Evolutionary conservation across 2,797 vertebrate species (phyloP).

Genomic region (Coilia nasus): DNA sequence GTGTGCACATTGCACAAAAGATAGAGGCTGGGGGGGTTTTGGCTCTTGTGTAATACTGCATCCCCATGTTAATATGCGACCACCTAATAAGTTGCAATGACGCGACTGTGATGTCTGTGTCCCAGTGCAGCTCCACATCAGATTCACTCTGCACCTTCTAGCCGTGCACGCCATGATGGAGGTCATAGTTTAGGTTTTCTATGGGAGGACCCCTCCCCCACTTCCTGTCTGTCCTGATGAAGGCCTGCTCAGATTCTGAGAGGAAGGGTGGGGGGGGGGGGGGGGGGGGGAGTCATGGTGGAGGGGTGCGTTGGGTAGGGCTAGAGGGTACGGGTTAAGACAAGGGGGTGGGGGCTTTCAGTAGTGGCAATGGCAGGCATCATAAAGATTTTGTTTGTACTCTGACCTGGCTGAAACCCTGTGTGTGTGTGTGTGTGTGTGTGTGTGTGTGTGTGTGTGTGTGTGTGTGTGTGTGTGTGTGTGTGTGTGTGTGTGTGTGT

Average conservation of each 20-base stretch:
- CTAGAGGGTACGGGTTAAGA: conserved; percentile 32
- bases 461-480: conserved; percentile 33
- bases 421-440: conserved; percentile 21
- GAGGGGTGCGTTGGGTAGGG: conserved; percentile 39
- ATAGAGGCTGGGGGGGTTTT: neutral
- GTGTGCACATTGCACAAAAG: neutral
- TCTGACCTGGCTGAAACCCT: conserved; percentile 49
- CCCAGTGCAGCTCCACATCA: neutral
- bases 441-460: conserved; percentile 14
- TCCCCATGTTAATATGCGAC: neutral
- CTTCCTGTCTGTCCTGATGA: conserved; percentile 72
- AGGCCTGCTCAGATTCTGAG: conserved; percentile 65
- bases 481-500: neutral
- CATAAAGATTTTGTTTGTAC: conserved; percentile 50
- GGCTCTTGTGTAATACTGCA: neutral
- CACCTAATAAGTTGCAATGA: neutral
- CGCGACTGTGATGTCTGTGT: neutral
- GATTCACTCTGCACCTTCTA: neutral
- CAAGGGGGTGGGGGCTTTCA: neutral
- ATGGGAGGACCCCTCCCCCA: conserved; percentile 59
- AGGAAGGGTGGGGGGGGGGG: conserved; percentile 60
- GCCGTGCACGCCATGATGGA: neutral
- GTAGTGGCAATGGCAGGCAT: conserved; percentile 25
- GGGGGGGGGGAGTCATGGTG: conserved; percentile 54
- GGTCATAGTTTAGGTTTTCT: conserved; percentile 45